Conservation (phyloP, 2,888 invertebrate species). For the Rutpela maculata region DNA sequence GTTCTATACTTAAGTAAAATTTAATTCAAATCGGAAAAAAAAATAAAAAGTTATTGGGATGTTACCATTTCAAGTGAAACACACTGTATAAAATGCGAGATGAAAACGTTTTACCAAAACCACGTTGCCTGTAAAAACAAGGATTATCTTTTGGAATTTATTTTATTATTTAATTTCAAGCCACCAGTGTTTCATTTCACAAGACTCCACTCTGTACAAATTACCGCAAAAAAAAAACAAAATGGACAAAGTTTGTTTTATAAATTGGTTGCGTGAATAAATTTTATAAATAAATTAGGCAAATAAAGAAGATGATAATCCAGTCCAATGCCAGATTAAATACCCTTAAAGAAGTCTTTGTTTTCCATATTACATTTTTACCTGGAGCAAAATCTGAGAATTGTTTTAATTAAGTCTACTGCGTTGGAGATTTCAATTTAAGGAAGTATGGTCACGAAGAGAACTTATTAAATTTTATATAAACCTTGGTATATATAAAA, state of each 20-base stretch:
- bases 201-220: neutral
- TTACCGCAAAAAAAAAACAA: neutral
- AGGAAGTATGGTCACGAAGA: neutral
- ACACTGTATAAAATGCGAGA: too few relatives aligned
- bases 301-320: slow-evolving; percentile 12
- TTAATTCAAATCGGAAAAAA: too few relatives aligned
- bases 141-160: too few relatives aligned
- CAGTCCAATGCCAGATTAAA: neutral
- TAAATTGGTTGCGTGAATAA: slow-evolving; percentile 6
- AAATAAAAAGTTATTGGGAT: too few relatives aligned
- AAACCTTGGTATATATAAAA: neutral
- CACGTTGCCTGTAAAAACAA: too few relatives aligned
- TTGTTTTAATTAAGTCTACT: slow-evolving; percentile 20
- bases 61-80: too few relatives aligned
- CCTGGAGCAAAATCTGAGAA: slow-evolving; percentile 13
- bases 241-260: neutral
- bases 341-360: slow-evolving; percentile 9
- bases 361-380: neutral
- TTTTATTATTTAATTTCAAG: too few relatives aligned
- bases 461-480: slow-evolving; percentile 17
- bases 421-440: neutral
- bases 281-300: slow-evolving; percentile 8
- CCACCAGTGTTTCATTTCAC: too few relatives aligned
- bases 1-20: too few relatives aligned
- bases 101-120: too few relatives aligned